Base-by-base conservation (phyloP, 1,140 invertebrate genomes). In the Pseudomyrmex pallidus region DNA sequence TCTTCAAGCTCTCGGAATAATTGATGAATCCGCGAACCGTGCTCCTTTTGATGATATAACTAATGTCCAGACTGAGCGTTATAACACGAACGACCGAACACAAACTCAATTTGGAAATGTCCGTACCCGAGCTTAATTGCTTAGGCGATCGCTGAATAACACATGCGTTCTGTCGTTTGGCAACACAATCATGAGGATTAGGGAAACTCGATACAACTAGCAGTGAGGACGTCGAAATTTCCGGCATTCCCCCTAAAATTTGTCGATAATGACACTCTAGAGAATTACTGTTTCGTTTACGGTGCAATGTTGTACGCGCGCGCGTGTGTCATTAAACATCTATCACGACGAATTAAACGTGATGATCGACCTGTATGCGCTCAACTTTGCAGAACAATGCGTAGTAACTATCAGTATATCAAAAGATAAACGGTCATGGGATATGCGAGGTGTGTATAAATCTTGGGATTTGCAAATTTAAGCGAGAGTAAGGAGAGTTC, bases 121-220 rank as follows among this genome's bases (percentile, higher is more conserved):
- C 48, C 78, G 46, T 73, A 59, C 78, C 66, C 50, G 50, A 76
- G 73, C 85, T 82, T 86, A 86, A 86, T 86, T 85, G 83, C 84
- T 85, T 85, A 85, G 85, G 85, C 67, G 85, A 86, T 86, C 85
- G 85, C 84, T 86, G 83, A 85, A 86, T 86, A 86, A 86, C 83
- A 85, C 85, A 86, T 86, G 85, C 82, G 83, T 85, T 67, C 78
- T 76, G 82, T 84, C 82, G 64, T 78, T 80, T 77, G 70, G 72
- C 61, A 77, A 66, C 52, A 80, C 76, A 70, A 82, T 85, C 66
- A 74, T 85, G 70, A 50, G 67, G 57, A 67, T 70, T 68, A 82
- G 83, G 44, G 66, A 61, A 83, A 64, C 50, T 84, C 57, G 50
- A 72, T 54, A 62, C 67, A 72, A 54, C n/a, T 56, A 46, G 25